Evolutionary conservation across 2,888 invertebrate genomes (phyloP).

Genomic region (Orthonevra nobilis): DNA sequence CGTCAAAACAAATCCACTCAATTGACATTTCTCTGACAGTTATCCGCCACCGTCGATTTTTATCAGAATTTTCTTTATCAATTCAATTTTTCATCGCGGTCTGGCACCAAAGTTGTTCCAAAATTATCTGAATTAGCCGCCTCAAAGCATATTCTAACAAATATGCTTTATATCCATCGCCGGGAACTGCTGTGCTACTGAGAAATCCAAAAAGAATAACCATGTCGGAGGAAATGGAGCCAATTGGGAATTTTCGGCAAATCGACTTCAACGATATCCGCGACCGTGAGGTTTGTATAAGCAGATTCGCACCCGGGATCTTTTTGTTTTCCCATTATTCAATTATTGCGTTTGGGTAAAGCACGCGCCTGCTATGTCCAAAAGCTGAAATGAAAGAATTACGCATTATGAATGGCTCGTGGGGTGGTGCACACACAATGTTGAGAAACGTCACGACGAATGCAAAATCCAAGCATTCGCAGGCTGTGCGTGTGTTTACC

Average conservation of each 20-base stretch:
- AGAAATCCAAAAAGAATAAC: conserved; percentile 35
- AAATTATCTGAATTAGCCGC: neutral
- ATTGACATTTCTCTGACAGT: conserved; percentile 52
- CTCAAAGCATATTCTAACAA: conserved; percentile 2
- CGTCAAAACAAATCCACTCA: conserved; percentile 48
- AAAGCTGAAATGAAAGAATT: too few species aligned
- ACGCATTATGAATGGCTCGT: conserved; percentile 12
- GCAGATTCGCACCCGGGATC: neutral
- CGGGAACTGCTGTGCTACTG: conserved; percentile 8
- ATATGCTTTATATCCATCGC: conserved; percentile 30
- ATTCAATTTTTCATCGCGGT: conserved; percentile 22
- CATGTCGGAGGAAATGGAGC: conserved; percentile 54
- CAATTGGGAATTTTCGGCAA: conserved; percentile 57
- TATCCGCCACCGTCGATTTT: conserved; percentile 47
- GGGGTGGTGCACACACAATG: neutral
- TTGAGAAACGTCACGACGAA: too few species aligned
- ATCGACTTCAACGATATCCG: conserved; percentile 59
- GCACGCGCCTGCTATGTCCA: neutral
- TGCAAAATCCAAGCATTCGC: conserved; percentile 1
- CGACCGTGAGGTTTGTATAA: conserved; percentile 55
- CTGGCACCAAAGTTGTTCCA: neutral
- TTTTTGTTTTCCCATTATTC: too few species aligned
- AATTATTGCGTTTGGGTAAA: conserved; percentile 5
- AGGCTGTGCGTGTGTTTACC: conserved; percentile 35
- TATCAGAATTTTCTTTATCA: conserved; percentile 61